Base-by-base conservation (phyloP, 2,797 vertebrate genomes). In the Darevskia mixta region DNA sequence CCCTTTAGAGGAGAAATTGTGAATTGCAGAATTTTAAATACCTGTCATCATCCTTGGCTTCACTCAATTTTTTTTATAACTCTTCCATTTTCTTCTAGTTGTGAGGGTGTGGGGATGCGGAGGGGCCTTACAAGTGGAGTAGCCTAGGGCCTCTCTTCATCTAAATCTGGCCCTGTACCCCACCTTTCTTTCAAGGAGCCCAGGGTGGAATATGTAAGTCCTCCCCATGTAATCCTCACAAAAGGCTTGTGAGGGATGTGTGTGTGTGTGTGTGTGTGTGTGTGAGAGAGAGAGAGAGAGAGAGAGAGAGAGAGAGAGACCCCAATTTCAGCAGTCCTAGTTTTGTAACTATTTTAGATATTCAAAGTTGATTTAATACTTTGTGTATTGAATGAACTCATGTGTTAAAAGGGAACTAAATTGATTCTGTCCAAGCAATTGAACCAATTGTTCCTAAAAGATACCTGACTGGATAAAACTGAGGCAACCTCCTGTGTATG, bases 371-470 rank as follows among this genome's bases (percentile, higher is more conserved):
- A 93, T 88, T 71, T 91, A 94, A 96, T 90, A 69, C 58, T 91
- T 35, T 83, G n/a, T 92, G 91, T 94, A 86, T 95, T 94, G 93
- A 91, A 95, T 92, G 93, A 92, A 75, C 89, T 93, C 72, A 94
- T 89, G 80, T 94, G 86, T 94, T 95, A 96, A 96, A 86, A 95
- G 94, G 80, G 17, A 10, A 82, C 85, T 95, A 92, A 94, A 90
- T 77, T 0, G 67, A 83, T 95, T 93, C 88, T 90, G 79, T 88
- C 81, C 35, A n/a, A 80, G 87, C 78, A 38, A 96, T 95, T 95
- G 83, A 87, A 88, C 61, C 85, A 67, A 94, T 95, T 96, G 94
- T 95, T 96, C 94, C 92, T 82, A 92, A 91, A 83, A 73, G 45
- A 32, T 8, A 95, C 88, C 75, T 85, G 72, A 17, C 93, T 92